These are phyloP conservation scores for Drosophila eugracilis DNA, from an alignment of 1,140 invertebrate species.

Conservation along the genomic window DNA sequence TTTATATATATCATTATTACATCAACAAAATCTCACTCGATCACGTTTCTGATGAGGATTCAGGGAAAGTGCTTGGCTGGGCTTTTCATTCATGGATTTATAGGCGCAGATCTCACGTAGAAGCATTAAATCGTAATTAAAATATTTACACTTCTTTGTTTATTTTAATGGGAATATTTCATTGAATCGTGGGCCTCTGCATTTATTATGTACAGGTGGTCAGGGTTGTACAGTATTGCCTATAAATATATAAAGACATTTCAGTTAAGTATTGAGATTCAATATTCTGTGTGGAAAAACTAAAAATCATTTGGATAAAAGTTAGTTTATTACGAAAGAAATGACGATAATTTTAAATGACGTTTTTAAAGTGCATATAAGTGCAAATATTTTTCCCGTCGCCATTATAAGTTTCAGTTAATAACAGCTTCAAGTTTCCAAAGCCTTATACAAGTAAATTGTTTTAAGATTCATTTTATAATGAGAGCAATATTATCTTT, in stretches of 20 bases:
- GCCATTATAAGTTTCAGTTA: no score
- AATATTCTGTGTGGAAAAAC: neutral
- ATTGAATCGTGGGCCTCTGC: constrained; percentile 10
- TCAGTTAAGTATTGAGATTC: neutral
- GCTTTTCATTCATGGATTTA: constrained; percentile 6
- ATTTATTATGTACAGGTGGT: constrained; percentile 25
- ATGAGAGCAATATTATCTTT: no score
- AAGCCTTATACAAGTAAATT: no score
- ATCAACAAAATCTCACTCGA: constrained; percentile 2
- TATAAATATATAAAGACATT: constrained; percentile 1
- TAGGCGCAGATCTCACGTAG: constrained; percentile 53
- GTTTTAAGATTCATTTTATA: no score
- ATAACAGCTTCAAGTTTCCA: no score
- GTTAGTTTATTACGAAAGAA: no score
- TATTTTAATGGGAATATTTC: constrained; percentile 4
- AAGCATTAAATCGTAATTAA: constrained; percentile 42
- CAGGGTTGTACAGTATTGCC: neutral
- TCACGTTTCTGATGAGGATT: constrained; percentile 32
- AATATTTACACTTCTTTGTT: constrained; percentile 18
- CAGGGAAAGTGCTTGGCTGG: constrained; percentile 27
- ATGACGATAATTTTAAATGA: no score
- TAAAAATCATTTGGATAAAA: neutral
- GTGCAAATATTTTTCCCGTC: no score
- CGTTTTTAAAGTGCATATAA: no score
- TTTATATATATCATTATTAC: constrained; percentile 18